These are phyloP conservation scores for Neodontobutis hainanensis DNA, from an alignment of 2,113 vertebrate genomes.

Conservation along the genomic window DNA sequence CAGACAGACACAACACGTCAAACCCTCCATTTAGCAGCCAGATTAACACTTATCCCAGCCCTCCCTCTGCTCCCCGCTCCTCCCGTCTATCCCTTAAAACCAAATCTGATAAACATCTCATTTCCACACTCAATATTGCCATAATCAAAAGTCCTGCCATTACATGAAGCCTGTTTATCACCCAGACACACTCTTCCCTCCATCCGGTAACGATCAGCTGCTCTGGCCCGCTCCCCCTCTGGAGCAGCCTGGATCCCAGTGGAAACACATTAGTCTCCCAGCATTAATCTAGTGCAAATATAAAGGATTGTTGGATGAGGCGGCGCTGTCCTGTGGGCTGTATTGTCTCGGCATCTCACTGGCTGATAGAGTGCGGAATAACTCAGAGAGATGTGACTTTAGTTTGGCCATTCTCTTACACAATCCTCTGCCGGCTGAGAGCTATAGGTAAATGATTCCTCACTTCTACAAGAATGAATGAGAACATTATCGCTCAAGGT, in stretches of 20 bases:
- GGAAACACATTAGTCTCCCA: constrained; percentile 66
- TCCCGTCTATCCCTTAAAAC: constrained; percentile 80
- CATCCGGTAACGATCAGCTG: constrained; percentile 33
- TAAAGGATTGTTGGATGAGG: constrained; percentile 67
- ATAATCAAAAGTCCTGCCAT: constrained; percentile 83
- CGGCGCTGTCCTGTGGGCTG: constrained; percentile 55
- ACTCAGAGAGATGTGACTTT: constrained; percentile 64
- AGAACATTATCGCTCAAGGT: constrained; percentile 56
- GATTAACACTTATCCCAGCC: constrained; percentile 82
- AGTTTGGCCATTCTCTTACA: constrained; percentile 53
- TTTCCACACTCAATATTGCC: constrained; percentile 83
- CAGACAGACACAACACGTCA: constrained; percentile 75
- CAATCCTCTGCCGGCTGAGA: constrained; percentile 46
- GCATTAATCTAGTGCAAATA: constrained; percentile 61
- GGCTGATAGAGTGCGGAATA: constrained; percentile 63
- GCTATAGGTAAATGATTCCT: constrained; percentile 56
- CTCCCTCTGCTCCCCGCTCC: constrained; percentile 69
- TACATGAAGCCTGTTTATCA: constrained; percentile 80
- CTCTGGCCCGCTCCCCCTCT: constrained; percentile 36
- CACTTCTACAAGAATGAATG: constrained; percentile 56
- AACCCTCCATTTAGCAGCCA: constrained; percentile 79
- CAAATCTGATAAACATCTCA: constrained; percentile 83
- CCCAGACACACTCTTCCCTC: constrained; percentile 75
- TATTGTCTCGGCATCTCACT: constrained; percentile 68
- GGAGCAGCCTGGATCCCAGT: constrained; percentile 59